Percentiles rank a stretch among this genome's conserved stretches.
phyloP scores from a whole-genome alignment of 2,113 vertebrate species.

The Oncorhynchus keta region DNA sequence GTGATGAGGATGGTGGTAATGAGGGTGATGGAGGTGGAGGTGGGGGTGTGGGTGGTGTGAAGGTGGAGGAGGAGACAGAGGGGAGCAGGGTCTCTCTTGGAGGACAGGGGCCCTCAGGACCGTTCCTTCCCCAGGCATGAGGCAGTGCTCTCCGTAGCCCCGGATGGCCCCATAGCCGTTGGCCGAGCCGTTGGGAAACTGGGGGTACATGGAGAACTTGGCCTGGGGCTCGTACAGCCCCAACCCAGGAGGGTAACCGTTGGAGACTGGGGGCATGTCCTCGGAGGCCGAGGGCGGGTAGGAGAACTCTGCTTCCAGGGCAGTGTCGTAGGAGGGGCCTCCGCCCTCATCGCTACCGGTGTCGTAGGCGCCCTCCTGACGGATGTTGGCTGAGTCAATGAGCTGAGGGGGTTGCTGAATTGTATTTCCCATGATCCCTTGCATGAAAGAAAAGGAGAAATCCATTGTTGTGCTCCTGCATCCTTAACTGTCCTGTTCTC shows the following conservation, averaged over 20 bases:
- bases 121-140: slow-evolving; percentile 82
- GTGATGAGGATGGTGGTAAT: slow-evolving; percentile 58
- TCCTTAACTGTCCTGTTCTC: slow-evolving; percentile 99
- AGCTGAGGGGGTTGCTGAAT: slow-evolving; percentile 99
- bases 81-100: slow-evolving; percentile 85
- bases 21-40: slow-evolving; percentile 53
- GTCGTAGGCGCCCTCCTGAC: slow-evolving; percentile 96
- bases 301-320: slow-evolving; percentile 91
- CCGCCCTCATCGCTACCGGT: slow-evolving; percentile 94
- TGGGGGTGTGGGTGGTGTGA: slow-evolving; percentile 53
- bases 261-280: slow-evolving; percentile 88
- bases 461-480: slow-evolving; percentile 99
- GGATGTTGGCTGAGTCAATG: slow-evolving; percentile 99
- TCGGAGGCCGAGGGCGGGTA: slow-evolving; percentile 87
- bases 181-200: slow-evolving; percentile 93
- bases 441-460: slow-evolving; percentile 99
- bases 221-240: slow-evolving; percentile 86
- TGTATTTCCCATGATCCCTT: slow-evolving; percentile 99
- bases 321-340: slow-evolving; percentile 87
- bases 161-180: slow-evolving; percentile 90
- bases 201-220: slow-evolving; percentile 89
- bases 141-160: slow-evolving; percentile 85
- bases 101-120: slow-evolving; percentile 84
- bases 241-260: slow-evolving; percentile 86
- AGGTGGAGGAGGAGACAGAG: slow-evolving; percentile 66